A percentile compares a stretch with the other conserved stretches of the same genome.
These are phyloP conservation scores for Larimichthys polyactis DNA, from an alignment of 2,113 vertebrate species.

Conservation along the genomic window DNA sequence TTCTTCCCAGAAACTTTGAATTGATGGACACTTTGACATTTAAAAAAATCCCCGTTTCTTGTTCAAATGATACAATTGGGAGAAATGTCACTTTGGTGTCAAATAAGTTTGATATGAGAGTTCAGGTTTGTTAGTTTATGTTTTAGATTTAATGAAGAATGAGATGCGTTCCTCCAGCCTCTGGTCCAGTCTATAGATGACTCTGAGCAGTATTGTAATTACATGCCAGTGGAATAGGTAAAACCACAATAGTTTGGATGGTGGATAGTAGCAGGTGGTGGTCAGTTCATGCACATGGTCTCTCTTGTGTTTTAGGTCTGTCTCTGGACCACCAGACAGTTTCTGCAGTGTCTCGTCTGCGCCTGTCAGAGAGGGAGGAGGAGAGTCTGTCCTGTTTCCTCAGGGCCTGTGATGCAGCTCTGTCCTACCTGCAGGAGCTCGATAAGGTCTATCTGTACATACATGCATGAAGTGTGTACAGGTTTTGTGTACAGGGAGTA, in stretches of 20 bases:
- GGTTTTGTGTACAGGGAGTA: neutral
- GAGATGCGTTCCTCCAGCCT: too few species aligned
- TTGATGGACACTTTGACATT: too few species aligned
- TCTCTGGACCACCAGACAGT: slow-evolving; percentile 92
- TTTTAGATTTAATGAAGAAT: too few species aligned
- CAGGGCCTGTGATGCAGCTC: slow-evolving; percentile 89
- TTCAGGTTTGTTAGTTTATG: too few species aligned
- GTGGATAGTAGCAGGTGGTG: neutral
- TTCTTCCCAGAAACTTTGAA: too few species aligned
- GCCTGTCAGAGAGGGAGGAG: slow-evolving; percentile 92
- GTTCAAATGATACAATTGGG: too few species aligned
- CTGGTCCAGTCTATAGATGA: too few species aligned
- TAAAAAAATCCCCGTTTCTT: too few species aligned
- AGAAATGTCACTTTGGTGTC: too few species aligned
- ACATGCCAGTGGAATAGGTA: too few species aligned
- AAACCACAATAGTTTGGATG: neutral
- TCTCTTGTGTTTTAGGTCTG: slow-evolving; percentile 84
- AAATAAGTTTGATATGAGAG: too few species aligned
- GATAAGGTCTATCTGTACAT: slow-evolving; percentile 88
- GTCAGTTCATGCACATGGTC: neutral
- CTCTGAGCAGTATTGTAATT: too few species aligned
- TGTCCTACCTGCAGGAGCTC: slow-evolving; percentile 94
- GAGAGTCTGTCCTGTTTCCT: slow-evolving; percentile 94
- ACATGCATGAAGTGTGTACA: neutral
- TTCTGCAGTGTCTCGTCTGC: slow-evolving; percentile 90